Conservation (phyloP, 2,888 invertebrate genomes). For the Calameuta idolon region DNA sequence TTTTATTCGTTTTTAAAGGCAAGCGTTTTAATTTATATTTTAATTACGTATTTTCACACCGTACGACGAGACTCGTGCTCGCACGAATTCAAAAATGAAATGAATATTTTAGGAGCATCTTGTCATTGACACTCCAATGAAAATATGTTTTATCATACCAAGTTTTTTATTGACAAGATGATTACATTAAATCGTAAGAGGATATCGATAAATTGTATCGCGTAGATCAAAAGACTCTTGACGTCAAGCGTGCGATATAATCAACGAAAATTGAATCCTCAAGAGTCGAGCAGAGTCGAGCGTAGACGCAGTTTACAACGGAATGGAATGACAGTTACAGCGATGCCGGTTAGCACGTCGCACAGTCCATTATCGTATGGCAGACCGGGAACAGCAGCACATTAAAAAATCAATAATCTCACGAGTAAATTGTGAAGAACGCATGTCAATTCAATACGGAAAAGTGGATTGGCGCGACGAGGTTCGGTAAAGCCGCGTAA, state of each 20-base stretch:
- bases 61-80: background rate
- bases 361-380: background rate
- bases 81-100: background rate
- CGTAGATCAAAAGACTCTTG: background rate
- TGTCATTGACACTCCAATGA: background rate
- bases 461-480: background rate
- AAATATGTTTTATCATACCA: background rate
- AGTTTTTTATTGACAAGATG: background rate
- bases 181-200: background rate
- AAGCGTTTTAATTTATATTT: background rate
- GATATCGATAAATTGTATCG: background rate
- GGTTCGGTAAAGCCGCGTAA: background rate
- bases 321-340: background rate
- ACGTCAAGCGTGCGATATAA: background rate
- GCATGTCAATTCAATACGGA: background rate
- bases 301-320: background rate
- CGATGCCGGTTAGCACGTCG: background rate
- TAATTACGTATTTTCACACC: background rate
- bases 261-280: background rate
- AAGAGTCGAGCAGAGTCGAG: background rate
- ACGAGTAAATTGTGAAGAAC: background rate
- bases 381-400: background rate
- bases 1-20: background rate
- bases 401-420: background rate
- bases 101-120: background rate